Conservation (phyloP, 2,113 vertebrate species). For the Ranitomeya variabilis region DNA sequence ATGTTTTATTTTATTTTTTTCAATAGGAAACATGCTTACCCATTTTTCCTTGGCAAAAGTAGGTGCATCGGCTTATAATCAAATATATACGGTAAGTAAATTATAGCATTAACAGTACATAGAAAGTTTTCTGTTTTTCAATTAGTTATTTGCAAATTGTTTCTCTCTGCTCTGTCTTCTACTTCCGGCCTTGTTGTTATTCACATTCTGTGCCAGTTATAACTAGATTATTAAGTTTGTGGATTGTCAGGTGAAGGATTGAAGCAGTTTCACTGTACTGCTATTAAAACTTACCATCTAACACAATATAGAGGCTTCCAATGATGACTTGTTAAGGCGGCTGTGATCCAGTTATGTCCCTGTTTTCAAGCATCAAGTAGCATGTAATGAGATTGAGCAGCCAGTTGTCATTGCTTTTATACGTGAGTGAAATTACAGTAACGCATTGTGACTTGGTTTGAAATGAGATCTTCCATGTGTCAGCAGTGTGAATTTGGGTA, state of each 20-base stretch:
- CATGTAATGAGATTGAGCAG: slow-evolving; percentile 43
- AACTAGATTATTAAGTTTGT: not conserved
- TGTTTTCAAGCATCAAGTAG: slow-evolving; percentile 37
- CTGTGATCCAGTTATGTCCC: slow-evolving; percentile 47
- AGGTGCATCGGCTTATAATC: too few relatives aligned
- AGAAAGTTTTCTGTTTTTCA: not conserved
- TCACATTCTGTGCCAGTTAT: not conserved
- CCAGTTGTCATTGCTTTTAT: slow-evolving; percentile 44
- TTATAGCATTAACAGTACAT: too few relatives aligned
- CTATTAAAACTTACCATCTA: not conserved
- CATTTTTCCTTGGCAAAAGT: too few relatives aligned
- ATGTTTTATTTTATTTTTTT: too few relatives aligned
- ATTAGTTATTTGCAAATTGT: not conserved
- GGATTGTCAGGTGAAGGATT: not conserved
- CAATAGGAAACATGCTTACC: too few relatives aligned
- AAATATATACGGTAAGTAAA: too few relatives aligned
- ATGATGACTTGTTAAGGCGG: not conserved
- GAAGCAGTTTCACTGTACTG: not conserved
- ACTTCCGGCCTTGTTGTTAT: not conserved
- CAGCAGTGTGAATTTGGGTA: slow-evolving; percentile 39
- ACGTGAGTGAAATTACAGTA: slow-evolving; percentile 46
- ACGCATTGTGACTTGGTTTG: slow-evolving; percentile 49
- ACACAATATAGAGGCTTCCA: not conserved
- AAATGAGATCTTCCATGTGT: slow-evolving; percentile 50
- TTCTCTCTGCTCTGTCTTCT: not conserved